A percentile compares a stretch with the other conserved stretches of the same genome.
These are phyloP conservation scores for Drosophila auraria DNA, from an alignment of 1,140 invertebrate genomes.

Conservation along the genomic window DNA sequence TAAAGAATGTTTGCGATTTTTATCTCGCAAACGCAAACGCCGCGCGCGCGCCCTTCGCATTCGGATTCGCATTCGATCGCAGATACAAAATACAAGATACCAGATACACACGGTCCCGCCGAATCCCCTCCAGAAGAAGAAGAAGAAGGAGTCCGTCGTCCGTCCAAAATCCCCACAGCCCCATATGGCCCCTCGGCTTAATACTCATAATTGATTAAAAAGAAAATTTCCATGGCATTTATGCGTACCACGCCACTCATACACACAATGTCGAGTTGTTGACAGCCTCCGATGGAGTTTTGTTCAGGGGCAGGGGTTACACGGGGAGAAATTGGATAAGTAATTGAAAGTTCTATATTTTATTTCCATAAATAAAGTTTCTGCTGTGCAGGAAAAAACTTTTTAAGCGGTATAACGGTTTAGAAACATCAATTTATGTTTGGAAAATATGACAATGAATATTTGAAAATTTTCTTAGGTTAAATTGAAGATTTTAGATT, in stretches of 20 bases:
- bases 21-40: conserved; percentile 53
- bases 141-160: not conserved
- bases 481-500: no score
- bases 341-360: no score
- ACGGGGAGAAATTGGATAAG: not conserved
- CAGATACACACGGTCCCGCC: conserved; percentile 19
- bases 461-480: no score
- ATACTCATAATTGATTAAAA: conserved; percentile 84
- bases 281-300: conserved; percentile 56
- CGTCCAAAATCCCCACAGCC: conserved; percentile 15
- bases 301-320: conserved; percentile 5
- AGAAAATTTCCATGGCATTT: conserved; percentile 84
- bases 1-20: conserved; percentile 83
- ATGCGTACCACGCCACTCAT: conserved; percentile 81
- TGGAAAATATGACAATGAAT: no score
- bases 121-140: not conserved
- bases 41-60: conserved; percentile 40
- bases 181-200: conserved; percentile 66
- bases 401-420: no score
- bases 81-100: conserved; percentile 44
- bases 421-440: no score
- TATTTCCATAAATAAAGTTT: no score
- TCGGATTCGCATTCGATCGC: conserved; percentile 26
- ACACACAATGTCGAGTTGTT: conserved; percentile 80
- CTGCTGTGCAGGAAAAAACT: not conserved